Evolutionary conservation across 2,113 vertebrate genomes (phyloP), one percentile per base, ranked within the genome.

Genomic region (Ceyx cyanopectus): DNA sequence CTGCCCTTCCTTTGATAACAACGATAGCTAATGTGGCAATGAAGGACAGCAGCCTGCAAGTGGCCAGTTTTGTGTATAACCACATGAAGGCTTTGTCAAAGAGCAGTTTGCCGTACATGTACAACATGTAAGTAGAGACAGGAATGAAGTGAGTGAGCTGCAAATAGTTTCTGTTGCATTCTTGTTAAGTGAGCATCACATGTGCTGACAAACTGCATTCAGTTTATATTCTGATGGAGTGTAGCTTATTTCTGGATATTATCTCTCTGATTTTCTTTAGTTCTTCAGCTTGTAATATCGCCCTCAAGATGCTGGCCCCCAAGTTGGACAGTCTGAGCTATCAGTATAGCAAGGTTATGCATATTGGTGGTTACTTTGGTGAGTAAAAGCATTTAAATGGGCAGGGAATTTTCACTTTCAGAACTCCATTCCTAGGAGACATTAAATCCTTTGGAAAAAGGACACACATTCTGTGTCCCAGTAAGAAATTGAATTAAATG

Each of bases 11-110:
- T 68, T 88, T 98, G 30, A 92, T 99, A 70, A 97, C 81, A 34
- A 95, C 93, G 3, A 74, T 99, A 58, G 98, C 98, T 76, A 97
- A 97, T 3, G 95, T 96, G 86, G 90, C 98, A 66, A 96, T 96
- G 82, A 97, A 91, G 50, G 99, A 99, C 76, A 68, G 89, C 50
- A 98, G 97, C 81, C 30, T 98, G 95, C 98, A 99, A 80, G 96
- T 99, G 54, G 97, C 97, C 72, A 98, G 98, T 85, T 99, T 98
- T 22, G 89, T 97, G 30, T 98, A 98, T 76, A 98, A 98, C 74
- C 96, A 98, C 84, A 98, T 99, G 94, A 98, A 98, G 93, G 96
- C 98, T 68, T 89, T 98, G 91, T 93, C 98, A 13, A 98, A 96
- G 92, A 98, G 97, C 94, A 97, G 92, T 2, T 53, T 96, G 20